These are phyloP conservation scores for Botia almorhae DNA, from an alignment of 2,797 vertebrate species.

Conservation along the genomic window DNA sequence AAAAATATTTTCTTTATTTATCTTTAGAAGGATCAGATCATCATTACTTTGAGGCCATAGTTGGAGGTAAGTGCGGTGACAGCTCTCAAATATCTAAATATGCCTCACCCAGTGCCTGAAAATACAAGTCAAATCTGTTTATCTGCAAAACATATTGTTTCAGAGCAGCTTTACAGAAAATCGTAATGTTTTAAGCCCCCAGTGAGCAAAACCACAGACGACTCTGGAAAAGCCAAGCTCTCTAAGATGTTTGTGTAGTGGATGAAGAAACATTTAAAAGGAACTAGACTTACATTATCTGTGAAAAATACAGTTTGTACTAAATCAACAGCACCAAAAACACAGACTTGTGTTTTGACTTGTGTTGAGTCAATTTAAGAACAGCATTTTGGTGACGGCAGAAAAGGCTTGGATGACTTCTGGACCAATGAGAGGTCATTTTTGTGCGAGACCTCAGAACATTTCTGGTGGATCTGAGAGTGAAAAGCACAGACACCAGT, in stretches of 20 bases:
- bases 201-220: background rate
- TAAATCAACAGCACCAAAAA: background rate
- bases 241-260: background rate
- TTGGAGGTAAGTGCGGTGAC: slow-evolving; percentile 63
- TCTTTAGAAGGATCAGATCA: slow-evolving; percentile 47
- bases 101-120: background rate
- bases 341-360: background rate
- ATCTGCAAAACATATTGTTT: background rate
- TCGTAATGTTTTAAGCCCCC: background rate
- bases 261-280: background rate
- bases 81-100: slow-evolving; percentile 18
- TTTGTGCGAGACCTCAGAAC: slow-evolving; percentile 23
- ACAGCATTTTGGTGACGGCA: slow-evolving; percentile 4
- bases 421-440: slow-evolving; percentile 24
- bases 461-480: slow-evolving; percentile 17
- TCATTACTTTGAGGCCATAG: slow-evolving; percentile 60
- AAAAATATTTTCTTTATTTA: slow-evolving; percentile 18
- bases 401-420: background rate
- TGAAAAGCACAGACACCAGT: background rate
- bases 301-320: background rate
- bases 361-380: background rate
- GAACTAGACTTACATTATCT: background rate
- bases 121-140: background rate
- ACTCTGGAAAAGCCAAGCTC: background rate
- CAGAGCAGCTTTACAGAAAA: background rate